Conservation (phyloP, 2,113 vertebrate genomes). For the Dascyllus trimaculatus region DNA sequence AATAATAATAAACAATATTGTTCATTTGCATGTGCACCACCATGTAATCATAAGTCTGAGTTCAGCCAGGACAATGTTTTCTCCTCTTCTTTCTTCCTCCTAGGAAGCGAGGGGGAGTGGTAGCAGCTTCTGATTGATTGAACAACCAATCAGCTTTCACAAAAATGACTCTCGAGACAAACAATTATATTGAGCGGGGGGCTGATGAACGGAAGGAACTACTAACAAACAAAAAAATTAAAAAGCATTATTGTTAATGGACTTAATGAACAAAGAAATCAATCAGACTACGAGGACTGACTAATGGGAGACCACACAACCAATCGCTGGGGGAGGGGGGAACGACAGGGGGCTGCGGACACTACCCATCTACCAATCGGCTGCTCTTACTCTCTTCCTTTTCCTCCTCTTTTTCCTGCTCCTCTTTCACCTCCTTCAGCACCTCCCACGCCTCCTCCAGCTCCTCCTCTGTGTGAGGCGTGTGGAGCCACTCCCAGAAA, state of each 20-base stretch:
- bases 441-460: conserved; percentile 84
- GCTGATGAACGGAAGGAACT: conserved; percentile 64
- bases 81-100: conserved; percentile 55
- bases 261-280: conserved; percentile 69
- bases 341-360: conserved; percentile 53
- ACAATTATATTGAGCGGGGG: conserved; percentile 62
- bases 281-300: conserved; percentile 61
- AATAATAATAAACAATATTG: no score
- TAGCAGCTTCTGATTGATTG: conserved; percentile 46
- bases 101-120: conserved; percentile 17
- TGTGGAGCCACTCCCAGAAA: conserved; percentile 86
- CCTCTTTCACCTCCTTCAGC: conserved; percentile 82
- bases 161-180: conserved; percentile 49
- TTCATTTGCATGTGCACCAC: background rate
- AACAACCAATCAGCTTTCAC: conserved; percentile 54
- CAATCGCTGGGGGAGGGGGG: conserved; percentile 39
- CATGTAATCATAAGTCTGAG: background rate
- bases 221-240: conserved; percentile 23
- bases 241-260: conserved; percentile 63
- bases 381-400: conserved; percentile 85
- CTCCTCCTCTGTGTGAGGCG: conserved; percentile 84
- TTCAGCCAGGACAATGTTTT: conserved; percentile 46
- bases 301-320: conserved; percentile 75
- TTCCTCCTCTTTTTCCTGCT: conserved; percentile 79
- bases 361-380: conserved; percentile 77